Evolutionary conservation across 2,797 vertebrate genomes (phyloP), one percentile per base, ranked within the genome.

Genomic region (Gephyroberyx darwinii): DNA sequence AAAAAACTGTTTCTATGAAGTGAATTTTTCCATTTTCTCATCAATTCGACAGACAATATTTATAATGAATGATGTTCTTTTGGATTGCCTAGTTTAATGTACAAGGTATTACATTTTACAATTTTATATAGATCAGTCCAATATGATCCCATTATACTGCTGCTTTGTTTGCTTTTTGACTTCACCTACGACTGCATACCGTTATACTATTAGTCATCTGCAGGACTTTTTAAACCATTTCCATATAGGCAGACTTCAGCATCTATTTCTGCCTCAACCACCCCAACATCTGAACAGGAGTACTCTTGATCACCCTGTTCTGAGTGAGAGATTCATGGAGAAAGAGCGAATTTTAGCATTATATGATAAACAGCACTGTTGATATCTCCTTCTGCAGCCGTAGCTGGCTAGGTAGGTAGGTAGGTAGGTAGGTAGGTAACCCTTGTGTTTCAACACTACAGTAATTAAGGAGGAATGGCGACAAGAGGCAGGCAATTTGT

Each of bases 381-480:
- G 81, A 79, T 83, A 73, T 78, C 81, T 83, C 63, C 47, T 77
- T 26, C 67, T 77, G 66, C 83, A 69, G 78, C 48, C 37, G 71
- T 33, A 37, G 71, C 55, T 14, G 31, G 8, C 70, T 64, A 26
- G 71, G 78, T 66, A 73, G 78, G 82, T 71, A 73, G 71, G 57
- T 14, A 35, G 8, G 72, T 64, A 26, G 71, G 78, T 66, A 73
- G 78, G 82, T 71, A 73, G 78, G 82, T 73, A 80, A 55, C 67
- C 58, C 66, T 65, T 62, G 69, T 14, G 51, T 77, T 86, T 80
- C 61, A 75, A 60, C 33, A 7, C 50, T 67, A 74, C 79, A 8
- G 66, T 83, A 84, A 91, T 92, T 88, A 89, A 89, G 85, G 79
- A 74, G 69, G 52, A 77, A 71, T 56, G 62, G 63, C 83, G 78